Percentiles rank a stretch among this genome's conserved stretches.
phyloP scores from a whole-genome alignment of 2,113 vertebrate genomes.

The Eulacestoma nigropectus region DNA sequence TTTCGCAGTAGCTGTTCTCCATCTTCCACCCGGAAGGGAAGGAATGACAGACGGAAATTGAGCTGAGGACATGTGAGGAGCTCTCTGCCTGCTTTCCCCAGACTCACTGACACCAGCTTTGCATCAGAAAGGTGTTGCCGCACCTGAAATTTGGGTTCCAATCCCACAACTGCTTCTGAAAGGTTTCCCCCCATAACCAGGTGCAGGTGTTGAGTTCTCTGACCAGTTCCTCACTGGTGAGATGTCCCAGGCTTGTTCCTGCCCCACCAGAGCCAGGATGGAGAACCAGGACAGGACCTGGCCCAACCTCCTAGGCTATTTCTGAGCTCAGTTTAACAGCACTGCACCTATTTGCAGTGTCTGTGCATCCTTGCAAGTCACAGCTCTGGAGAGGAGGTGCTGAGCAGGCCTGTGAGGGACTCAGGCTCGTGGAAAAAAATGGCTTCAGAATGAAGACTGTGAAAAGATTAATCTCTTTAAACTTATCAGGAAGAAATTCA shows the following conservation, averaged over 20 bases:
- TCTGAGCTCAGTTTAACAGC: background rate
- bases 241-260: background rate
- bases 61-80: background rate
- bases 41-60: background rate
- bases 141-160: background rate
- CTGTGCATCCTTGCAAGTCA: background rate
- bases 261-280: background rate
- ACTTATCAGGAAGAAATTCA: background rate
- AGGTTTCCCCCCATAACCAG: too few species aligned
- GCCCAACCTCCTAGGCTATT: rapidly evolving
- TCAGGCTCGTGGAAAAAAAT: background rate
- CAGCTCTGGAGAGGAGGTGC: background rate
- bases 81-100: background rate
- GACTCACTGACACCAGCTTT: background rate
- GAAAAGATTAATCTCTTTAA: background rate
- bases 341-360: rapidly evolving
- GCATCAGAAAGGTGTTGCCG: background rate
- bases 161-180: background rate
- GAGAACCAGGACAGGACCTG: rapidly evolving
- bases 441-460: background rate
- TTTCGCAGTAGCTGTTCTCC: background rate
- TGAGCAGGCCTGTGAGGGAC: background rate
- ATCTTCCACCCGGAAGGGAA: background rate
- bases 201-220: background rate
- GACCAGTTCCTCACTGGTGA: background rate